phyloP scores from a whole-genome alignment of 2,113 vertebrate species.

The Neodontobutis hainanensis region DNA sequence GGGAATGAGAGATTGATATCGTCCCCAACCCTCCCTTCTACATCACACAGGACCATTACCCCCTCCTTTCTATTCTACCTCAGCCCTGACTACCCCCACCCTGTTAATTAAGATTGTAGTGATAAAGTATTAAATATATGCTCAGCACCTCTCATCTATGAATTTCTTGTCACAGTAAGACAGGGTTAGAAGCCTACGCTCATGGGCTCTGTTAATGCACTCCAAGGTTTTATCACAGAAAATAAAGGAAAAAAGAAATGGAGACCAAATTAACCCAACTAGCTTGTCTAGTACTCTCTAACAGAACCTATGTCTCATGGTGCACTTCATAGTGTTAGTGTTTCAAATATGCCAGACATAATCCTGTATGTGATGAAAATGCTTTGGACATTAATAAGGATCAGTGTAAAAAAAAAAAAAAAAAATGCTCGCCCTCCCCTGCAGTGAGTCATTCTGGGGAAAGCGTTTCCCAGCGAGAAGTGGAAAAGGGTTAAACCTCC shows the following conservation, averaged over 20 bases:
- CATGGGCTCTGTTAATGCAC: conserved; percentile 20
- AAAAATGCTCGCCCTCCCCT: conserved; percentile 35
- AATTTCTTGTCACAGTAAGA: conserved; percentile 65
- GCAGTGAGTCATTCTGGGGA: conserved; percentile 35
- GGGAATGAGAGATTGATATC: conserved; percentile 59
- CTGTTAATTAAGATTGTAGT: conserved; percentile 74
- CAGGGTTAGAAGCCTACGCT: conserved; percentile 18
- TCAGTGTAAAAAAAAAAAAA: conserved; percentile 45
- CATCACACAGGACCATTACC: conserved; percentile 37
- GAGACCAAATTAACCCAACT: too few species aligned
- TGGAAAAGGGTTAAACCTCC: conserved; percentile 57
- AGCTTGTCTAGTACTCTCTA: too few species aligned
- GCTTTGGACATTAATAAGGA: conserved; percentile 62
- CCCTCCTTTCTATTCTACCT: not conserved
- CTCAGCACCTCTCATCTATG: conserved; percentile 70
- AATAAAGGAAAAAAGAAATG: not conserved
- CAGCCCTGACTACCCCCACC: conserved; percentile 42
- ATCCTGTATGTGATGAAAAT: conserved; percentile 55
- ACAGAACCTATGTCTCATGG: not conserved
- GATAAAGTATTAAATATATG: conserved; percentile 76
- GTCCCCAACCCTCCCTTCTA: conserved; percentile 21
- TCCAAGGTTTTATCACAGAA: conserved; percentile 22
- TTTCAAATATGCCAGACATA: conserved; percentile 35
- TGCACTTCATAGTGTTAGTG: conserved; percentile 28
- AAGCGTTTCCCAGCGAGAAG: conserved; percentile 40